Evolutionary conservation across 2,113 vertebrate genomes (phyloP).

Genomic region (Hippopotamus amphibius): DNA sequence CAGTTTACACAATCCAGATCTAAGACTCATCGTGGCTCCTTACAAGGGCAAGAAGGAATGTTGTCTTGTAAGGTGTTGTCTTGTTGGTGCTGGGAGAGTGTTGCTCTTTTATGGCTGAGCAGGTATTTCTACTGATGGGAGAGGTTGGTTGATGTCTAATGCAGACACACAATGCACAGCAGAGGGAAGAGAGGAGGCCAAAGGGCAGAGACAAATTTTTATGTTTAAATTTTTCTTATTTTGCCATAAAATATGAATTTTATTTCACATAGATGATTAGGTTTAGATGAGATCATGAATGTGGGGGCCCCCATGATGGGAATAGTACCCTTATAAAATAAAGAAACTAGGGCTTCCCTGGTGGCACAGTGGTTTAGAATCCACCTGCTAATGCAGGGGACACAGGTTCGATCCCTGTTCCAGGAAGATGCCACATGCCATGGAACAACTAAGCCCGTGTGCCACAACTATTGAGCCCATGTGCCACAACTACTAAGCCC

Average conservation of each 20-base stretch:
- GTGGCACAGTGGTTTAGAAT: too few relatives aligned
- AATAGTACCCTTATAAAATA: not conserved
- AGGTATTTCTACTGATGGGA: not conserved
- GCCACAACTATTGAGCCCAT: too few relatives aligned
- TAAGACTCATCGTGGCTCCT: not conserved
- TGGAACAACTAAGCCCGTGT: too few relatives aligned
- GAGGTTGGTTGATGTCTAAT: not conserved
- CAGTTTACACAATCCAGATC: not conserved
- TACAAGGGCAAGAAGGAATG: not conserved
- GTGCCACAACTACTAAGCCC: too few relatives aligned
- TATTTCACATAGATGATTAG: not conserved
- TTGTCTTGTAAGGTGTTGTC: not conserved
- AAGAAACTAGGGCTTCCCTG: too few relatives aligned
- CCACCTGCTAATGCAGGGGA: too few relatives aligned
- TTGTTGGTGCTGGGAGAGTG: not conserved
- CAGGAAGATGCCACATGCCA: too few relatives aligned
- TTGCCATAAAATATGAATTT: not conserved
- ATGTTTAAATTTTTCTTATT: not conserved
- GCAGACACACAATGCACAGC: not conserved
- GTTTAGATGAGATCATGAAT: not conserved
- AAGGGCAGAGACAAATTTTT: not conserved
- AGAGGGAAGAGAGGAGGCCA: not conserved
- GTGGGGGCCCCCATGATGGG: fast-evolving
- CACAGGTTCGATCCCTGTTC: too few relatives aligned
- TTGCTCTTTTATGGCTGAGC: not conserved